A percentile compares a stretch with the other conserved stretches of the same genome.
Evolutionary conservation across 2,113 vertebrate species (phyloP).

Genomic region (Tympanuchus pallidicinctus): DNA sequence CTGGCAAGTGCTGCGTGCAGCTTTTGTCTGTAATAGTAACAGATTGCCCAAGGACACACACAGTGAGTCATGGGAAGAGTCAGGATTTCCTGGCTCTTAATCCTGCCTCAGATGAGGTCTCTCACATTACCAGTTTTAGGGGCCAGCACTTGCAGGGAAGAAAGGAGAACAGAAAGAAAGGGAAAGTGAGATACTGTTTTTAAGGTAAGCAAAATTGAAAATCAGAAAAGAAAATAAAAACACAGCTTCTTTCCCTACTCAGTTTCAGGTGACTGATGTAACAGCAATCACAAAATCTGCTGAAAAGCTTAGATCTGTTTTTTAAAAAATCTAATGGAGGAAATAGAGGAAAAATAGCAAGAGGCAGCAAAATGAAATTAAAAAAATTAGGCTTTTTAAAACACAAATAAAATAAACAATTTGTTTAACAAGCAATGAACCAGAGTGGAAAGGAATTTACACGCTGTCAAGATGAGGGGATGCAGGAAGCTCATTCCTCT

Average conservation of each 20-base stretch:
- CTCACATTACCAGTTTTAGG: conserved; percentile 31
- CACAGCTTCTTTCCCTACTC: background rate
- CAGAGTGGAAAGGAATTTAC: background rate
- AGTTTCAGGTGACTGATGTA: background rate
- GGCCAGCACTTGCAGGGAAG: background rate
- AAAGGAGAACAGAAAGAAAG: background rate
- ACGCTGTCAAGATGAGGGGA: background rate
- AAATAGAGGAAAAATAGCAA: background rate
- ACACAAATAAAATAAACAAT: background rate
- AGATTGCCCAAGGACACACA: conserved; percentile 62
- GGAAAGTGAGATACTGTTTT: background rate
- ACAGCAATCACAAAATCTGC: background rate
- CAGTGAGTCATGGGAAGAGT: conserved; percentile 41
- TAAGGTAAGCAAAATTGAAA: background rate
- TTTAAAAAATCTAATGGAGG: background rate
- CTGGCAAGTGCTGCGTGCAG: conserved; percentile 20
- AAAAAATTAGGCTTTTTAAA: background rate
- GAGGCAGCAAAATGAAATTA: background rate
- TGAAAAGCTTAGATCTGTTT: background rate
- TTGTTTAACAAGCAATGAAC: background rate
- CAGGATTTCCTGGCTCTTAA: conserved; percentile 58
- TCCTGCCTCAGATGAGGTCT: conserved; percentile 6
- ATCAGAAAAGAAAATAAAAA: background rate
- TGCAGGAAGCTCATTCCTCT: background rate
- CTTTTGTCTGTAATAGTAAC: conserved; percentile 39